Evolutionary conservation across 2,113 vertebrate genomes (phyloP).

Genomic region (Gnathonemus longibarbis): DNA sequence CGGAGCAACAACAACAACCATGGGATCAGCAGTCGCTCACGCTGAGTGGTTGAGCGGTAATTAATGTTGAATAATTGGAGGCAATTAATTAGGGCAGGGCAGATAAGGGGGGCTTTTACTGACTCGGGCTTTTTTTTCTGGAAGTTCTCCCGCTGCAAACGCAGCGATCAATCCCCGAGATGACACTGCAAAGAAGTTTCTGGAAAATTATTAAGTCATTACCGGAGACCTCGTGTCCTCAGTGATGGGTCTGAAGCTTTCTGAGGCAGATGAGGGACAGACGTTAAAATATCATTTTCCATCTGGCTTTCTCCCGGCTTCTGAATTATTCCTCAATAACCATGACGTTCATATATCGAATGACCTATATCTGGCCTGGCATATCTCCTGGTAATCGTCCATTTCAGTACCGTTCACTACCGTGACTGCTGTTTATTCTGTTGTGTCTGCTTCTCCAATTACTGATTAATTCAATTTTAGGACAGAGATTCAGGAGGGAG

Average conservation of each 20-base stretch:
- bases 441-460: neutral
- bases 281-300: slow-evolving; percentile 2
- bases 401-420: neutral
- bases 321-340: neutral
- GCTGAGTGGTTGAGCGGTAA: slow-evolving; percentile 20
- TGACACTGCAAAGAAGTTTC: neutral
- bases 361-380: neutral
- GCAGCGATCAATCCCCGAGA: neutral
- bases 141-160: neutral
- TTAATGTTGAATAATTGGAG: slow-evolving; percentile 23
- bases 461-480: neutral
- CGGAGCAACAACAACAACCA: neutral
- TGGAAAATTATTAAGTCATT: neutral
- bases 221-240: neutral
- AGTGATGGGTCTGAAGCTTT: neutral
- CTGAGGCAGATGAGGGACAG: neutral
- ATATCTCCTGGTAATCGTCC: neutral
- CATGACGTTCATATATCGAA: neutral
- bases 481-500: neutral
- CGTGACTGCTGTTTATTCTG: neutral
- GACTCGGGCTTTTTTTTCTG: neutral
- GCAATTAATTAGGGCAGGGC: slow-evolving; percentile 22
- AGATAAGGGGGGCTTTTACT: slow-evolving; percentile 13
- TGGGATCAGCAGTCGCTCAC: neutral
- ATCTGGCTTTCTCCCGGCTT: neutral